Conservation (phyloP, 2,797 vertebrate genomes). For the Pangasius sanitwongsei region DNA sequence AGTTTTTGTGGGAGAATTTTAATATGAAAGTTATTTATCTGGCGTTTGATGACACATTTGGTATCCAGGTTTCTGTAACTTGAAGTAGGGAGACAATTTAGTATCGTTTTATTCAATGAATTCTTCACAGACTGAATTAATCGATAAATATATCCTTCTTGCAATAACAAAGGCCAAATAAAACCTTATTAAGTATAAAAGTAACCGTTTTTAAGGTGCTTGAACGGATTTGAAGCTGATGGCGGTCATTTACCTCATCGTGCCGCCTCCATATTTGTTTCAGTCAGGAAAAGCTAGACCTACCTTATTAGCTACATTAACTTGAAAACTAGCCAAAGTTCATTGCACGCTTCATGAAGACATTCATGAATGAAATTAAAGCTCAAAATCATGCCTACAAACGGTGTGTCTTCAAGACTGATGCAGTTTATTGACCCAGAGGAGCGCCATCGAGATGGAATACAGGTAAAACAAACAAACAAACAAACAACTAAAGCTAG, state of each 20-base stretch:
- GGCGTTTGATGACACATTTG: neutral
- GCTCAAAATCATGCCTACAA: slow-evolving; percentile 48
- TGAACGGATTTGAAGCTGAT: neutral
- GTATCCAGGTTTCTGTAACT: neutral
- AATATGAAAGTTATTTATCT: neutral
- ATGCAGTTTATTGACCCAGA: slow-evolving; percentile 51
- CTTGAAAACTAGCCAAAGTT: neutral
- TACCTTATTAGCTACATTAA: neutral
- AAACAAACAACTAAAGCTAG: neutral
- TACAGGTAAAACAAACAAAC: slow-evolving; percentile 29
- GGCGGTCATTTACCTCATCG: neutral
- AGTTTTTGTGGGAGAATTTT: neutral
- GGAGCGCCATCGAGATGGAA: slow-evolving; percentile 44
- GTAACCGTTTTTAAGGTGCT: neutral
- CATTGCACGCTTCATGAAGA: neutral
- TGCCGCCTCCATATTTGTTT: neutral
- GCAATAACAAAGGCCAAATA: neutral
- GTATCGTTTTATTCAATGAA: neutral
- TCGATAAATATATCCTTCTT: neutral
- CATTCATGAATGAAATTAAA: neutral
- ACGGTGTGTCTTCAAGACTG: slow-evolving; percentile 53
- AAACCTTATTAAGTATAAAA: neutral
- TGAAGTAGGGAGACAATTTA: neutral
- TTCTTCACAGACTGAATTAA: neutral
- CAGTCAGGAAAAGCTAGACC: neutral